Conservation (phyloP, 2,113 vertebrate genomes). For the Corydoras maculifer region DNA sequence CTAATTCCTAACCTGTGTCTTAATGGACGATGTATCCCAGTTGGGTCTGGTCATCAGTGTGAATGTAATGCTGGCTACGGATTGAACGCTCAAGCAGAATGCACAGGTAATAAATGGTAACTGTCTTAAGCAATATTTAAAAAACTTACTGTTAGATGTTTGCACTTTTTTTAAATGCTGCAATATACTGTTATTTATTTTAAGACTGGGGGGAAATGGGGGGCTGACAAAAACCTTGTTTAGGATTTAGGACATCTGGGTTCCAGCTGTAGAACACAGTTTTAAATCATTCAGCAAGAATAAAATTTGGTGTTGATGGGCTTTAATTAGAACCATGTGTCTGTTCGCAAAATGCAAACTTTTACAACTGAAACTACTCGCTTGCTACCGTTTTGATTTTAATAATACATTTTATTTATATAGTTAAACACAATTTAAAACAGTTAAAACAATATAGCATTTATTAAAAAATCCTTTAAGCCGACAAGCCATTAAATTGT, state of each 20-base stretch:
- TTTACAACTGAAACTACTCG: too few relatives aligned
- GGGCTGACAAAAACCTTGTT: too few relatives aligned
- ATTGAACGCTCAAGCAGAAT: constrained; percentile 63
- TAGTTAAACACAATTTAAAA: neutral
- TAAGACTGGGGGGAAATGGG: too few relatives aligned
- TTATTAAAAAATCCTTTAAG: too few relatives aligned
- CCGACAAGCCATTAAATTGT: too few relatives aligned
- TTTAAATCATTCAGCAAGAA: neutral
- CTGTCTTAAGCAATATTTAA: too few relatives aligned
- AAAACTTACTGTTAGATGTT: too few relatives aligned
- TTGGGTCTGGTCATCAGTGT: constrained; percentile 63
- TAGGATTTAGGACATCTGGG: neutral
- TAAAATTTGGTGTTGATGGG: neutral
- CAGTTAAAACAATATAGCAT: too few relatives aligned
- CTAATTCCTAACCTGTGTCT: constrained; percentile 65
- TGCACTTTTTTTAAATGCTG: too few relatives aligned
- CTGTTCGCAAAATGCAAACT: neutral
- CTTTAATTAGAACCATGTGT: neutral
- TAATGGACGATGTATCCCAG: constrained; percentile 67
- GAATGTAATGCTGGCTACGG: constrained; percentile 70
- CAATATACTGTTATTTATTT: too few relatives aligned
- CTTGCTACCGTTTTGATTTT: neutral
- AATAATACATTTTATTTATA: neutral
- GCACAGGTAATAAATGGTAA: constrained; percentile 53
- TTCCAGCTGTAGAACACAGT: neutral